Percentiles rank a stretch among this genome's conserved stretches.
Evolutionary conservation across 2,888 invertebrate genomes (phyloP).

Genomic region (Dolichopus griseipennis): DNA sequence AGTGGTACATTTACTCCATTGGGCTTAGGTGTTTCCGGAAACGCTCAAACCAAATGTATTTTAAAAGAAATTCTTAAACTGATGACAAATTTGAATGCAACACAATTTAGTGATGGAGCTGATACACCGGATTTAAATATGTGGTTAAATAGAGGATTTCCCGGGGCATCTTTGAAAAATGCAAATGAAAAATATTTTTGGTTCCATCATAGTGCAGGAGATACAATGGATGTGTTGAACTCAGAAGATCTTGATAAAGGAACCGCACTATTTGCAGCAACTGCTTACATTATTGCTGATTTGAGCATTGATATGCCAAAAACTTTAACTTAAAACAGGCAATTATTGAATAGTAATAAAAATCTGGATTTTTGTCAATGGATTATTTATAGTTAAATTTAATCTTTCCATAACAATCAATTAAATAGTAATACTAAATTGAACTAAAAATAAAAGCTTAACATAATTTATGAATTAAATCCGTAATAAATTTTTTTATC

Average conservation of each 20-base stretch:
- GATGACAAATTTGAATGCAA: conserved; percentile 58
- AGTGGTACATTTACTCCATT: conserved; percentile 61
- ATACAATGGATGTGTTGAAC: conserved; percentile 68
- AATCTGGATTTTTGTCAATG: too few relatives aligned
- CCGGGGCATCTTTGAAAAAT: conserved; percentile 60
- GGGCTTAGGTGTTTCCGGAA: conserved; percentile 61
- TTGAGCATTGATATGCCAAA: conserved; percentile 59
- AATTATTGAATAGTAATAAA: too few relatives aligned
- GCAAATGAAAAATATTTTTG: conserved; percentile 59
- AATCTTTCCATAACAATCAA: too few relatives aligned
- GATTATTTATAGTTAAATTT: too few relatives aligned
- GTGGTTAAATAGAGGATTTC: conserved; percentile 57
- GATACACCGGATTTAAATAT: conserved; percentile 58
- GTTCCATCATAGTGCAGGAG: conserved; percentile 67
- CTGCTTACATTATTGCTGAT: conserved; percentile 68
- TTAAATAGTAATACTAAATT: too few relatives aligned
- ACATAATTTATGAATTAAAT: too few relatives aligned
- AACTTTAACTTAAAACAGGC: conserved; percentile 23
- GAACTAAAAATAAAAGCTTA: too few relatives aligned
- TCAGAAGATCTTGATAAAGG: conserved; percentile 60
- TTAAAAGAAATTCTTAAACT: conserved; percentile 59
- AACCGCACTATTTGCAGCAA: conserved; percentile 69
- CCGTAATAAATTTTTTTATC: too few relatives aligned
- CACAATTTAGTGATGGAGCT: conserved; percentile 46
- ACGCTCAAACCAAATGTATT: conserved; percentile 54